Evolutionary conservation across 2,797 vertebrate genomes (phyloP).

Genomic region (Hapalemur alaotrensis): DNA sequence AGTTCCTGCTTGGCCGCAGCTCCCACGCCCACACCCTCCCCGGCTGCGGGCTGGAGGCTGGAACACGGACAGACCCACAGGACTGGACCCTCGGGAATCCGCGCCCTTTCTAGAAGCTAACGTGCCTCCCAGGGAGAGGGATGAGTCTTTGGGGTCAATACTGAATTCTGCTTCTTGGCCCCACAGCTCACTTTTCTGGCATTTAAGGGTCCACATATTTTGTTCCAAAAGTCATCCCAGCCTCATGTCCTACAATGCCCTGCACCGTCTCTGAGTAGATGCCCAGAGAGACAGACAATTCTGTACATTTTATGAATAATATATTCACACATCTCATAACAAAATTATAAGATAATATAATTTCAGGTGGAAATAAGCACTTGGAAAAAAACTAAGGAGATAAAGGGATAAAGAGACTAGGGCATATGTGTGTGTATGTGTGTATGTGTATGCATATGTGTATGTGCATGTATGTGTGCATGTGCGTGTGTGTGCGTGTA

Average conservation of each 20-base stretch:
- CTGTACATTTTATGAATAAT: not conserved
- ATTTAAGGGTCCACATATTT: not conserved
- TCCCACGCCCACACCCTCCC: constrained; percentile 12
- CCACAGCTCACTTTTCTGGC: not conserved
- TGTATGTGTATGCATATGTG: not conserved
- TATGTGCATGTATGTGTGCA: not conserved
- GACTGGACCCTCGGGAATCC: not conserved
- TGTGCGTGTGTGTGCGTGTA: accelerated
- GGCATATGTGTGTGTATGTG: accelerated
- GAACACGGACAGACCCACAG: not conserved
- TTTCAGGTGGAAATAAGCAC: not conserved
- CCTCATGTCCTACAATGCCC: not conserved
- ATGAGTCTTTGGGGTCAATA: not conserved
- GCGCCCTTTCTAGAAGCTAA: not conserved
- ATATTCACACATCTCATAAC: not conserved
- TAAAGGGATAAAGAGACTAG: not conserved
- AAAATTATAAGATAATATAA: not conserved
- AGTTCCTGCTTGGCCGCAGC: constrained; percentile 38
- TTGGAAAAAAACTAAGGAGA: not conserved
- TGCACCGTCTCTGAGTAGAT: accelerated
- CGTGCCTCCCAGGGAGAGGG: accelerated
- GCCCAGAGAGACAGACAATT: not conserved
- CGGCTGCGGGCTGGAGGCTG: not conserved
- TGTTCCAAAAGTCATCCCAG: not conserved
- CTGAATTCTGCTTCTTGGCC: not conserved